Percentiles rank a stretch among this genome's conserved stretches.
Conservation (phyloP, 2,113 vertebrate species). For the Apodemus sylvaticus region DNA sequence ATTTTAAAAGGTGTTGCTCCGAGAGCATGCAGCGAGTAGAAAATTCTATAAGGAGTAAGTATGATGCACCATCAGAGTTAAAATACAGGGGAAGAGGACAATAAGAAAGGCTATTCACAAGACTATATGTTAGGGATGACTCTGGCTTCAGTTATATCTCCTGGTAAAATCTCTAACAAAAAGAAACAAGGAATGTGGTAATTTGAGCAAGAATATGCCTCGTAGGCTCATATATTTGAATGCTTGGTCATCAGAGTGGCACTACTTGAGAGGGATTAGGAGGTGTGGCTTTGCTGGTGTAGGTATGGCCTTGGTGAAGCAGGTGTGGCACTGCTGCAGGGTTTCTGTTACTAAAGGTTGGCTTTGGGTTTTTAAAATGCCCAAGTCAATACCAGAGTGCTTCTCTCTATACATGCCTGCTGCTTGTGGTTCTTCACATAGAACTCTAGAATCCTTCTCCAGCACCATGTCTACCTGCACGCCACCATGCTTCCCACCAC, state of each 20-base stretch:
- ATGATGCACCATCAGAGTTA: not conserved
- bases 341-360: not conserved
- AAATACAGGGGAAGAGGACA: not conserved
- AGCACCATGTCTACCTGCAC: not conserved
- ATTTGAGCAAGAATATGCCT: not conserved
- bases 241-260: not conserved
- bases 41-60: conserved; percentile 13
- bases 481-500: no score
- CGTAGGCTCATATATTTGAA: no score
- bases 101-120: not conserved
- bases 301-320: not conserved
- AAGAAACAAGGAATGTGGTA: not conserved
- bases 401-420: not conserved
- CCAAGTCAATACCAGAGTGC: not conserved
- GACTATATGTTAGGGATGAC: not conserved
- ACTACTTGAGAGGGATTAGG: not conserved
- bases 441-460: not conserved
- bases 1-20: not conserved
- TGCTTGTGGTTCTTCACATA: not conserved
- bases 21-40: not conserved
- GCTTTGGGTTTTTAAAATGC: not conserved
- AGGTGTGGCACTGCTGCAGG: not conserved
- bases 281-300: not conserved
- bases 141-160: not conserved
- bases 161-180: not conserved